Base-by-base conservation (phyloP, 2,888 invertebrate species). In the Bombylius major region DNA sequence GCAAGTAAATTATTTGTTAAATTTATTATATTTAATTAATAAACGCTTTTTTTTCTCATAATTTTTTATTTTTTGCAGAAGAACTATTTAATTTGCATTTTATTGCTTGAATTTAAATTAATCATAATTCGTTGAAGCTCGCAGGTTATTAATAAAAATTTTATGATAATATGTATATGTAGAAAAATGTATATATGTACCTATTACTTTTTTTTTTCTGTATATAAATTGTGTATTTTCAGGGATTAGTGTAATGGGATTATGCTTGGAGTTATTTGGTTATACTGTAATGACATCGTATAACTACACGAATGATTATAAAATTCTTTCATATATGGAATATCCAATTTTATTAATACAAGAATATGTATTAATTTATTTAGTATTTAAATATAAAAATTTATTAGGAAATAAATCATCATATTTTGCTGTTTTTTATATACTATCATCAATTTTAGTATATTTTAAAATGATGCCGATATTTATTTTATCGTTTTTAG, bases 201-300 rank as follows among this genome's bases (percentile, higher is more conserved):
- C 23, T 3, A 23, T 23, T 23, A 2, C 3, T 23, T 23, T 23
- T 23, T 23, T 2, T 23, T 23, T 23, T 23, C 23, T 23, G 23
- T 23, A 23, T 23, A 36, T 32, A 47, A 13, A 31, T 47, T 8
- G 7, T 36, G 31, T 55, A 39, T 49, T 62, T 58, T 9, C 58
- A 73, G 73, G 73, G 14, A 70, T 74, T 39, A 73, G 73, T 63
- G 65, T 70, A 0, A 53, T 71, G 47, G 72, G 72, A 8, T 60
- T 74, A 34, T 69, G 70, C 39, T 60, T 74, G 58, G 74, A 74
- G 64, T 64, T 66, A 78, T 83, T 65, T 76, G 90, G 90, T 65
- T 90, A 88, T 65, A 82, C 89, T 4, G 82, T 89, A 60, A 87
- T 85, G 79, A 81, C 86, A 55, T 81, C 87, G 34, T 92, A 92